phyloP scores from a whole-genome alignment of 2,797 vertebrate genomes.

The Notolabrus celidotus region DNA sequence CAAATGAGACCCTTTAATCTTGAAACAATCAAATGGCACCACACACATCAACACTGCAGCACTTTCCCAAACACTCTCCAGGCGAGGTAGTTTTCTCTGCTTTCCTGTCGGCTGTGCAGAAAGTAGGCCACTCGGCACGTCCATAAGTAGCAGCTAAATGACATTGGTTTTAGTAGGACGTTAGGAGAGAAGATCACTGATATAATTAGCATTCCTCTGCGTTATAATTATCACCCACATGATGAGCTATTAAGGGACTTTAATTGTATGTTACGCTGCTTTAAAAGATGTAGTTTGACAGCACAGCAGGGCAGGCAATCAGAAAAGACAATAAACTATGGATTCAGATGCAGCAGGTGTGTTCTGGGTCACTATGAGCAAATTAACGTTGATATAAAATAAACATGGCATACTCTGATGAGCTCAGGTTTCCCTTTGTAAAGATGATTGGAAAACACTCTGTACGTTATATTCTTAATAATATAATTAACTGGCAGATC shows the following conservation, averaged over 20 bases:
- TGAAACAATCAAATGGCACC: slow-evolving; percentile 32
- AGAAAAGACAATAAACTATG: slow-evolving; percentile 26
- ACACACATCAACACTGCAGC: slow-evolving; percentile 32
- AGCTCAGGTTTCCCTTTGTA: slow-evolving; percentile 7
- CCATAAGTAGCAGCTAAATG: slow-evolving; percentile 74
- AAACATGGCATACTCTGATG: slow-evolving; percentile 8
- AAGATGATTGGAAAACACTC: background rate
- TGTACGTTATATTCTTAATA: slow-evolving; percentile 1
- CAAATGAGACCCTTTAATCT: slow-evolving; percentile 38
- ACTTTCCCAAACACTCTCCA: slow-evolving; percentile 20
- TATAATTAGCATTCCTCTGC: slow-evolving; percentile 81
- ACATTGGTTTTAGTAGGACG: slow-evolving; percentile 85
- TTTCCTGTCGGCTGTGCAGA: slow-evolving; percentile 44
- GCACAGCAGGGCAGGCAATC: slow-evolving; percentile 12
- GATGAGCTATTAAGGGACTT: slow-evolving; percentile 71
- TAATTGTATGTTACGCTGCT: slow-evolving; percentile 67
- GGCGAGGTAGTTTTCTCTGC: slow-evolving; percentile 19
- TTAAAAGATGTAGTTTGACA: slow-evolving; percentile 56
- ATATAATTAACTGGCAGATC: slow-evolving; percentile 36
- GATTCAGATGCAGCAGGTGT: slow-evolving; percentile 30
- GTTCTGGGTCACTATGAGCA: slow-evolving; percentile 15
- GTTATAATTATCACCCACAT: slow-evolving; percentile 78
- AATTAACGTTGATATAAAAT: slow-evolving; percentile 25
- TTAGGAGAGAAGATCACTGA: slow-evolving; percentile 68
- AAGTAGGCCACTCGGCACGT: slow-evolving; percentile 71